Evolutionary conservation across 2,113 vertebrate species (phyloP).

Genomic region (Thamnophis sirtalis): DNA sequence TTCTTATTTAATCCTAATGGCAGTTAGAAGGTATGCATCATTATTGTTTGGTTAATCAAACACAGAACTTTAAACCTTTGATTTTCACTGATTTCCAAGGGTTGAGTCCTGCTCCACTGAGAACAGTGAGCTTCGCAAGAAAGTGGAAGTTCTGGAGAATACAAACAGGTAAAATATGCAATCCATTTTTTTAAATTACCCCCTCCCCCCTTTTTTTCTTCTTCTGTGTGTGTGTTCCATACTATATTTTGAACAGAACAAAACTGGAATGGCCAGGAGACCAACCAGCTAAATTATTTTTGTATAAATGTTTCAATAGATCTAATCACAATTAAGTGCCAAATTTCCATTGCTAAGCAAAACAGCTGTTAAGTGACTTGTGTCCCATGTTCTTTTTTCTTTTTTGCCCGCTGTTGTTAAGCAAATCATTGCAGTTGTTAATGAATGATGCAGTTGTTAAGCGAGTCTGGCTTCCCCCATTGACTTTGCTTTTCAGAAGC

Average conservation of each 20-base stretch:
- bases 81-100: slow-evolving; percentile 64
- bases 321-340: not conserved
- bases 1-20: not conserved
- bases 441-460: not conserved
- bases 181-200: too few species aligned
- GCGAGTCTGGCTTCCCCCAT: not conserved
- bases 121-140: slow-evolving; percentile 91
- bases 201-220: too few species aligned
- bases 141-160: slow-evolving; percentile 92
- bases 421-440: not conserved
- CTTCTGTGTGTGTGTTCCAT: too few species aligned
- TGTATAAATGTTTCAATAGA: not conserved
- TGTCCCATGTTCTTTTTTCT: not conserved
- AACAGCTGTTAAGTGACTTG: not conserved
- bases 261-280: not conserved
- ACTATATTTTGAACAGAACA: not conserved
- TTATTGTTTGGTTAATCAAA: not conserved
- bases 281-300: not conserved
- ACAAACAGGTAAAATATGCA: slow-evolving; percentile 84
- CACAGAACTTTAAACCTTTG: not conserved
- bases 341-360: not conserved
- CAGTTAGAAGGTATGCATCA: not conserved
- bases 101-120: slow-evolving; percentile 96
- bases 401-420: not conserved
- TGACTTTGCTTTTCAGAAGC: not conserved